Evolutionary conservation across 2,113 vertebrate species (phyloP).

Genomic region (Equus przewalskii): DNA sequence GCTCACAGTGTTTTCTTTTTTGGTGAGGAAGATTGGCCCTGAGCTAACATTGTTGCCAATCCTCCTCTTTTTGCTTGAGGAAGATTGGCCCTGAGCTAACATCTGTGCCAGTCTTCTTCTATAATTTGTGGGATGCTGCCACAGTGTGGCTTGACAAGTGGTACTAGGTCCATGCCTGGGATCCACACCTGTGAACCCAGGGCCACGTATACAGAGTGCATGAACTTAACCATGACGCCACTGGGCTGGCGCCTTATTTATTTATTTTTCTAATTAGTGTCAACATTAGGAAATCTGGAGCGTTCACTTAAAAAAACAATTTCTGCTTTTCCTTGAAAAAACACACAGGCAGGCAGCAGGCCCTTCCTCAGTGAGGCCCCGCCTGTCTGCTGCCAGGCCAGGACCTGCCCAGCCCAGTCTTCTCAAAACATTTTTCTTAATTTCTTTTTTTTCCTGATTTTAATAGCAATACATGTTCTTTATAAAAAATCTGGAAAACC

Average conservation of each 20-base stretch:
- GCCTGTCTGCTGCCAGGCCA: neutral
- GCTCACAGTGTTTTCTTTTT: neutral
- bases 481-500: neutral
- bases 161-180: too few relatives aligned
- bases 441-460: neutral
- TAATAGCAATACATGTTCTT: neutral
- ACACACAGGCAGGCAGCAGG: rapidly evolving
- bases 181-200: too few relatives aligned
- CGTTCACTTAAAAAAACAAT: neutral
- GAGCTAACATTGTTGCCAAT: too few relatives aligned
- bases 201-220: too few relatives aligned
- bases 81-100: too few relatives aligned
- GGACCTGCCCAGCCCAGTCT: neutral
- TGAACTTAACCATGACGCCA: too few relatives aligned
- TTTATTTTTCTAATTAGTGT: neutral
- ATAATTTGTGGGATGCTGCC: too few relatives aligned
- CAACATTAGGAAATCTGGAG: neutral
- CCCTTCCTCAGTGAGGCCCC: neutral
- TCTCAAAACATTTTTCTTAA: neutral
- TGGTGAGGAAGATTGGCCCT: too few relatives aligned
- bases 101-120: too few relatives aligned
- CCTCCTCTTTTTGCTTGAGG: too few relatives aligned
- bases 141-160: too few relatives aligned
- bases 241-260: too few relatives aligned
- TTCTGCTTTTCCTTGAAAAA: neutral